phyloP scores from a whole-genome alignment of 2,797 vertebrate genomes.

The Tadarida brasiliensis region DNA sequence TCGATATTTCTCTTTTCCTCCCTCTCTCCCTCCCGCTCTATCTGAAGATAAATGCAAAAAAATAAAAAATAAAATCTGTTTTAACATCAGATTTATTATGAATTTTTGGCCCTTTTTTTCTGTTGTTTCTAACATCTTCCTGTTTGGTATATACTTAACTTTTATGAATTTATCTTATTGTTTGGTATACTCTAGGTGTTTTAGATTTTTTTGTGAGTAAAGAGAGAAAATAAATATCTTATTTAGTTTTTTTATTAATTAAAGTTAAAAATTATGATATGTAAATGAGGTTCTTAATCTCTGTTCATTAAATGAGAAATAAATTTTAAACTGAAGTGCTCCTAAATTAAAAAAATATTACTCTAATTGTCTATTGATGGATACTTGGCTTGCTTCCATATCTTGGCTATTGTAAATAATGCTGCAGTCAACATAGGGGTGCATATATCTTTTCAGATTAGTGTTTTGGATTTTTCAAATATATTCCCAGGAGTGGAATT shows the following conservation, averaged over 20 bases:
- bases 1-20: no score
- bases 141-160: background rate
- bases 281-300: background rate
- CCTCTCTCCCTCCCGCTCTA: no score
- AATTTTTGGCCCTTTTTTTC: background rate
- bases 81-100: background rate
- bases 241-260: background rate
- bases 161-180: background rate
- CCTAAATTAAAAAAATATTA: background rate
- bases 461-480: background rate
- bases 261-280: background rate
- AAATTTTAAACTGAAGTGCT: background rate
- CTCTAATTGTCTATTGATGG: background rate
- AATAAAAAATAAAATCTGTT: no score
- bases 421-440: background rate
- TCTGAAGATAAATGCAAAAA: no score
- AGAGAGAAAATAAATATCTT: background rate
- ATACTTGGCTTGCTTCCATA: background rate
- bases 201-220: background rate
- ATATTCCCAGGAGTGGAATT: background rate
- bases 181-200: background rate
- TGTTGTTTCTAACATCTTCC: background rate
- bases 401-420: background rate
- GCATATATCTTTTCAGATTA: background rate
- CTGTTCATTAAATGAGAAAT: background rate